Conservation (phyloP, 2,113 vertebrate species). For the Morone saxatilis region DNA sequence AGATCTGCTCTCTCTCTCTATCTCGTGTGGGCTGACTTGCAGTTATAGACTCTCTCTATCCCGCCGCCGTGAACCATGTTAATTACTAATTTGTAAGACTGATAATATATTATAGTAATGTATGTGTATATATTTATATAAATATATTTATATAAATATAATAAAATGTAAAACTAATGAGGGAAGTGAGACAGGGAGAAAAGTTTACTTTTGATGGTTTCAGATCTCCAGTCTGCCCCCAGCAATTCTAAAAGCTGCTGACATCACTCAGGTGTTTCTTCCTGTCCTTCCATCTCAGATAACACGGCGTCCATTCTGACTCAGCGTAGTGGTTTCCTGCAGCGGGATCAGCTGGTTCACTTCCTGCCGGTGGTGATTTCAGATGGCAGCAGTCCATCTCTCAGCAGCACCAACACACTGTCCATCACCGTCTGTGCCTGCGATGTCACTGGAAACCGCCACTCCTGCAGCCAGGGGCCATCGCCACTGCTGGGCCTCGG, state of each 20-base stretch:
- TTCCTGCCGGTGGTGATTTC: constrained; percentile 56
- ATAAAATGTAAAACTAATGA: too few species aligned
- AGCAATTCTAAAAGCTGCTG: not conserved
- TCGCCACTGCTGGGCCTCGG: not conserved
- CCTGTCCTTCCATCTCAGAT: constrained; percentile 35
- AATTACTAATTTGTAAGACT: too few species aligned
- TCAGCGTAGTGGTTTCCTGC: constrained; percentile 8
- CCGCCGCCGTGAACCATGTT: too few species aligned
- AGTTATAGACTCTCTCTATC: too few species aligned
- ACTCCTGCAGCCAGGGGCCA: not conserved
- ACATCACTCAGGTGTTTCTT: not conserved
- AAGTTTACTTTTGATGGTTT: too few species aligned
- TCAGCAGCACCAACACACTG: constrained; percentile 66
- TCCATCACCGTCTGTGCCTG: constrained; percentile 50
- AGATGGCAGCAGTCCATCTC: constrained; percentile 26
- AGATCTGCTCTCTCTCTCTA: too few species aligned
- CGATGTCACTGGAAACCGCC: not conserved
- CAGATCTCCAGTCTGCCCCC: too few species aligned
- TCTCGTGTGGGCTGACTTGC: too few species aligned
- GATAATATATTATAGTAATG: too few species aligned
- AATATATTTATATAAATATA: too few species aligned
- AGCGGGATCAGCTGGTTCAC: constrained; percentile 14
- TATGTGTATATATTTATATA: too few species aligned
- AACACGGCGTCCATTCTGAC: constrained; percentile 48
- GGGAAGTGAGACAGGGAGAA: too few species aligned